Base-by-base conservation (phyloP, 2,113 vertebrate species). In the Tetraodon nigroviridis region DNA sequence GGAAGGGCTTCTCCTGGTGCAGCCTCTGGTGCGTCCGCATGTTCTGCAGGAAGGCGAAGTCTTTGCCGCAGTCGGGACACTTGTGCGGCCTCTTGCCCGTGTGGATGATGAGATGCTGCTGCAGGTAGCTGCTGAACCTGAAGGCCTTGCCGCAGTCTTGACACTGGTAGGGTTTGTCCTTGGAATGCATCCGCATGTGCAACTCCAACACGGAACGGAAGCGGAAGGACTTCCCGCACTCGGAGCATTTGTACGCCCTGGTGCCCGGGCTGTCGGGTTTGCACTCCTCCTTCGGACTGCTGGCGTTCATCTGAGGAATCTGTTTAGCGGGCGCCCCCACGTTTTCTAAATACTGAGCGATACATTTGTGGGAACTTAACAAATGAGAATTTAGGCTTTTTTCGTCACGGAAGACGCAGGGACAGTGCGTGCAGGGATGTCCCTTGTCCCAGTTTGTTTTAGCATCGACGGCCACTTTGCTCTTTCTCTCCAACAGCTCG, bases 1-100 rank as follows among this genome's bases (percentile, higher is more conserved):
- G 90, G 59, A 88, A 90, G 0, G 91, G 89, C 76, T 91, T 91
- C 51, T 90, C 88, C 72, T 88, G 88, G 75, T 92, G 91, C 61
- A 92, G 81, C 73, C 80, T 88, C 52, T 89, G 89, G 55, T 92
- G 91, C 0, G 90, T 89, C 68, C 73, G 89, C 91, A 91, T 91
- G 79, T 91, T 92, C 69, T 91, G 91, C 67, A 88, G 69, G 75
- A 92, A 92, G 17, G 90, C 89, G 68, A 92, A 92, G 66, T 89
- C 89, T 69, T 90, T 91, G 15, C 91, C 90, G 5, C 91, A 92
- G 61, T 91, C 89, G 0, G 90, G 84, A 67, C 91, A 92, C 64
- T 88, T 90, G 61, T 89, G 89, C 29, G 91, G 91, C 81, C 89
- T 92, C 71, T 90, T 79, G 29, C 91, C 90, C 0, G 90, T 90